Percentiles rank a stretch among this genome's conserved stretches.
Conservation (phyloP, 2,888 invertebrate species). For the Dicycla oo region DNA sequence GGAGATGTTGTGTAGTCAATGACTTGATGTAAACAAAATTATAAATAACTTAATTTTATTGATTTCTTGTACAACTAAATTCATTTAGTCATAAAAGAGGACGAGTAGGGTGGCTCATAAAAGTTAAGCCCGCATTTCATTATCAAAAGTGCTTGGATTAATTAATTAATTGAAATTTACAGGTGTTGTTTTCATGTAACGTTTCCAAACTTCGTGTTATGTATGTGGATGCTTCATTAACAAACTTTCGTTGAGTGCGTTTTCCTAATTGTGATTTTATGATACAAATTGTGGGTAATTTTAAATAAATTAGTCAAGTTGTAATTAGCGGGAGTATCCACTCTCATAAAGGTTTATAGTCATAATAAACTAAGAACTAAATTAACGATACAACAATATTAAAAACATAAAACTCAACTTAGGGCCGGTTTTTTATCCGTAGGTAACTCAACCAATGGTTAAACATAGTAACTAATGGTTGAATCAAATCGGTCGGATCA, state of each 20-base stretch:
- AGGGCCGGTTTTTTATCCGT: no score
- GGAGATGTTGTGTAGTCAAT: constrained; percentile 9
- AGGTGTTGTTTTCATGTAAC: constrained; percentile 6
- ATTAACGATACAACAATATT: neutral
- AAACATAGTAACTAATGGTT: no score
- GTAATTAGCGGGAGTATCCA: no score
- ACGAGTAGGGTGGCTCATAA: neutral
- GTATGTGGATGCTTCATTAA: constrained; percentile 1
- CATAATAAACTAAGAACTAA: neutral
- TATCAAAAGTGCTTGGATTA: constrained; percentile 22
- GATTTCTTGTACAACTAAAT: constrained; percentile 30
- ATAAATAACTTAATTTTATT: constrained; percentile 23
- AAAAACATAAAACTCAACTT: no score
- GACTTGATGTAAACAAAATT: constrained; percentile 36
- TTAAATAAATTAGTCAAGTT: neutral
- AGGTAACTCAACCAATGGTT: no score
- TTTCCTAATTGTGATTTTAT: constrained; percentile 4
- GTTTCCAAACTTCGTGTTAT: neutral
- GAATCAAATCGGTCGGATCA: no score
- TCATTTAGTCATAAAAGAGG: neutral
- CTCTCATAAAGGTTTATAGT: neutral
- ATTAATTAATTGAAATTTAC: constrained; percentile 15
- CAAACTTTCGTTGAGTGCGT: neutral
- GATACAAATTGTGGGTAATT: neutral
- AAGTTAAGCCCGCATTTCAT: constrained; percentile 13